Percentiles rank a stretch among this genome's conserved stretches.
phyloP scores from a whole-genome alignment of 1,140 invertebrate species.

The Calycopis cecrops region DNA sequence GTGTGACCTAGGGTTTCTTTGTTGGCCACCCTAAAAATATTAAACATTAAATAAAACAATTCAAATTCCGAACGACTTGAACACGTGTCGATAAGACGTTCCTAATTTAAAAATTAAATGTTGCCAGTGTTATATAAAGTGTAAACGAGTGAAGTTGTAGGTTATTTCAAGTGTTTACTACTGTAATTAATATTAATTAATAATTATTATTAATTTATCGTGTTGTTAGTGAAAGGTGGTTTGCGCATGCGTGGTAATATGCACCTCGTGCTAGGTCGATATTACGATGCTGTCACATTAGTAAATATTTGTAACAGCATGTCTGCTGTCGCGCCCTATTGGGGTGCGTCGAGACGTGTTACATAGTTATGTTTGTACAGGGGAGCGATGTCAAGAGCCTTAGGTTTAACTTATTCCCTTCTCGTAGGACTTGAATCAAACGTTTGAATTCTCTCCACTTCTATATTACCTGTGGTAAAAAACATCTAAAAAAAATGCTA shows the following conservation, averaged over 20 bases:
- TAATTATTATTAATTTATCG: not conserved
- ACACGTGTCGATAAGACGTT: not conserved
- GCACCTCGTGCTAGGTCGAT: not conserved
- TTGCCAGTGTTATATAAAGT: not conserved
- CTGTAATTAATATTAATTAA: not conserved
- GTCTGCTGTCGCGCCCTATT: too few species aligned
- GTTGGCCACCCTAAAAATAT: not conserved
- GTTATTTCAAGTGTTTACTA: not conserved
- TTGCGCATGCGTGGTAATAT: not conserved
- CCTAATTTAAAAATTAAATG: not conserved
- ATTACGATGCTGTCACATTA: not conserved
- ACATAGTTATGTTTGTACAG: too few species aligned
- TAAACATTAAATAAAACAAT: not conserved
- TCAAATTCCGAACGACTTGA: not conserved
- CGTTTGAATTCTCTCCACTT: too few species aligned
- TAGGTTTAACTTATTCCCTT: too few species aligned
- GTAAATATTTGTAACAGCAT: slow-evolving; percentile 4
- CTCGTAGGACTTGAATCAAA: too few species aligned
- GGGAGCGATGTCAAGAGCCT: too few species aligned
- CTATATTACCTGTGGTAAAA: too few species aligned
- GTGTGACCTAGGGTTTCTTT: slow-evolving; percentile 6
- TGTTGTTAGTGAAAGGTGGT: not conserved
- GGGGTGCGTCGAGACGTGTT: too few species aligned
- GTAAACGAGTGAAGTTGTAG: not conserved
- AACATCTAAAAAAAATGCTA: too few species aligned